Percentiles rank a stretch among this genome's conserved stretches.
These are phyloP conservation scores for Temnothorax curvispinosus DNA, from an alignment of 1,140 invertebrate genomes.

Conservation along the genomic window DNA sequence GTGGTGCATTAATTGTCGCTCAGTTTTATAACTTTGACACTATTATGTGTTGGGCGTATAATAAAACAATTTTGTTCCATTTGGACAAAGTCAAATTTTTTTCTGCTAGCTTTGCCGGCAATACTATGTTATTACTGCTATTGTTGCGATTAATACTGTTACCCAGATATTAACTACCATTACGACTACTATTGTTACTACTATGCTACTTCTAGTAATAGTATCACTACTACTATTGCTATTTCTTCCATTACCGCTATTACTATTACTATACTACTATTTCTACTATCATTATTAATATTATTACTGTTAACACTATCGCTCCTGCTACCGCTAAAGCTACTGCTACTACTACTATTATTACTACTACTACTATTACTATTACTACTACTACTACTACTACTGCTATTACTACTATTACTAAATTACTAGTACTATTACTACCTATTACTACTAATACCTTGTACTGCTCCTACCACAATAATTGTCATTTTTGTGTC, in stretches of 20 bases:
- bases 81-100: constrained; percentile 28
- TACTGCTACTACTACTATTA: constrained; percentile 10
- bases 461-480: background rate
- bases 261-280: constrained; percentile 44
- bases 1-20: background rate
- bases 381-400: constrained; percentile 19
- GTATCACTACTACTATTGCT: constrained; percentile 35
- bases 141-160: constrained; percentile 34
- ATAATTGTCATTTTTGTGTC: constrained; percentile 17
- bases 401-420: constrained; percentile 9
- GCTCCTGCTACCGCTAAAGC: constrained; percentile 26
- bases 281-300: constrained; percentile 24
- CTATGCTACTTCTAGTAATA: constrained; percentile 33
- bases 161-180: background rate
- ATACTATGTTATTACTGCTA: constrained; percentile 13
- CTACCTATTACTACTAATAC: constrained; percentile 33
- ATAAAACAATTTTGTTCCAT: background rate
- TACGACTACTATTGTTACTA: background rate
- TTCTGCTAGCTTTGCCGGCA: constrained; percentile 31
- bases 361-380: background rate
- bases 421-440: background rate
- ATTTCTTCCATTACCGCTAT: constrained; percentile 45
- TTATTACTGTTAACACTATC: constrained; percentile 2
- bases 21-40: constrained; percentile 16
- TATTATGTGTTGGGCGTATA: background rate